Base-by-base conservation (phyloP, 2,797 vertebrate genomes). In the Lepilemur ruficaudatus region DNA sequence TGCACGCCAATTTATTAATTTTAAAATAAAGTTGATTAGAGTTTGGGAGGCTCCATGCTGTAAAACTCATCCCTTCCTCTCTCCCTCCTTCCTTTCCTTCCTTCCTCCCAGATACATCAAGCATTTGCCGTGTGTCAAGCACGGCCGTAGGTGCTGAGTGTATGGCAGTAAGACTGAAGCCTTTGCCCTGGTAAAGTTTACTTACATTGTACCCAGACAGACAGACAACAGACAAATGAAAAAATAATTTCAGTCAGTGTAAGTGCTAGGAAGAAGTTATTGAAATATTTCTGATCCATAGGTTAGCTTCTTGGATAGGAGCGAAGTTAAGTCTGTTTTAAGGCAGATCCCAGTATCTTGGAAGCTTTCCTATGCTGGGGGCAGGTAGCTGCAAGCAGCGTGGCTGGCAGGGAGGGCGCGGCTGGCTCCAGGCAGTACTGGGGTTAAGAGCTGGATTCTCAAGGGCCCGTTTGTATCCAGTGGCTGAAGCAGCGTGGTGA, bases 401-500 rank as follows among this genome's bases (percentile, higher is more conserved):
- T 28, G 35, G 12, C 72, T 38, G 6, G 12, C 9, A 10, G 50
- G 72, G 22, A 23, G 11, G 46, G 43, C 41, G 20, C 43, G 15
- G 75, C 46, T 30, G 81, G 61, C 59, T 18, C n/a, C 28, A 17
- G 69, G 50, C 17, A 46, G 63, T 90, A 25, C 75, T 7, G 32
- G 78, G 13, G 41, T 80, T 57, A 22, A 43, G 65, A 75, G 10
- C 52, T 8, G 5, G 13, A 15, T 85, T 69, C 88, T 75, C 28
- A 1, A 1, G 5, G 23, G 46, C 32, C 25, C 2, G 0, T 83
- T 65, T 52, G 61, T 61, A 32, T 48, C 91, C 30, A 0, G 28
- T 6, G 1, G 35, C 50, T 61, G 25, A 35, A 76, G 81, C 83
- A 7, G 28, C 11, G 13, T 7, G n/a, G 41, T 8, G 10, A 6